A percentile compares a stretch with the other conserved stretches of the same genome.
Evolutionary conservation across 2,113 vertebrate species (phyloP).

Genomic region (Tachysurus fulvidraco): DNA sequence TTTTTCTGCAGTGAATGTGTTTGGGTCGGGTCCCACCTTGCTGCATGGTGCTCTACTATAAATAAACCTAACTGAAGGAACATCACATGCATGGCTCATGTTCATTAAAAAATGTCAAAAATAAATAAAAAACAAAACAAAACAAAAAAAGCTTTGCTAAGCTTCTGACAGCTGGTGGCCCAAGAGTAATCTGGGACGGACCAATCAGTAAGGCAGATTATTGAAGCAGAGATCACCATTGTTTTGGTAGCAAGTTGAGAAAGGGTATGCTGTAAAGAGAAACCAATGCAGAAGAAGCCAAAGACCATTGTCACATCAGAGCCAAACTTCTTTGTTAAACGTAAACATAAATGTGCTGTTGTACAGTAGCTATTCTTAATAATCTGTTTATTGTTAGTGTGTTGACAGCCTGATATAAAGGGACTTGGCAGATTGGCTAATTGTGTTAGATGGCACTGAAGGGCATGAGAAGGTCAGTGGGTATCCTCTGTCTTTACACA

Average conservation of each 20-base stretch:
- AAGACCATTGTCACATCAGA: not conserved
- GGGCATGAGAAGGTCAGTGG: slow-evolving; percentile 40
- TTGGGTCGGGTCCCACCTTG: slow-evolving; percentile 43
- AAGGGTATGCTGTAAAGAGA: slow-evolving; percentile 21
- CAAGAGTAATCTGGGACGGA: slow-evolving; percentile 55
- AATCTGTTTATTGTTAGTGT: slow-evolving; percentile 12
- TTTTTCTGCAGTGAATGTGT: slow-evolving; percentile 54
- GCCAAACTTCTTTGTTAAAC: not conserved
- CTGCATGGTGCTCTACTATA: slow-evolving; percentile 49
- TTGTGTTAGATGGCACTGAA: slow-evolving; percentile 26
- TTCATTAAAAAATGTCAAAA: slow-evolving; percentile 10
- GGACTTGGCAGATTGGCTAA: slow-evolving; percentile 37
- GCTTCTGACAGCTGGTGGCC: slow-evolving; percentile 61
- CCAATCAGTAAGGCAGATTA: slow-evolving; percentile 58
- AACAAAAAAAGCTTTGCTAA: slow-evolving; percentile 51
- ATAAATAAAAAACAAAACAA: slow-evolving; percentile 31
- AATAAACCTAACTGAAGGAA: slow-evolving; percentile 54
- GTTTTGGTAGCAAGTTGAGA: slow-evolving; percentile 44
- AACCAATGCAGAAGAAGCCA: slow-evolving; percentile 14
- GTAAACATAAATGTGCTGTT: not conserved
- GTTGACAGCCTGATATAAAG: slow-evolving; percentile 40
- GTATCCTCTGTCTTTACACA: slow-evolving; percentile 17
- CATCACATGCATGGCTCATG: slow-evolving; percentile 43
- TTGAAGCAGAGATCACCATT: slow-evolving; percentile 56
- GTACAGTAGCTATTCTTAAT: slow-evolving; percentile 6